A percentile compares a stretch with the other conserved stretches of the same genome.
phyloP scores from a whole-genome alignment of 2,797 vertebrate genomes.

The Masticophis lateralis region DNA sequence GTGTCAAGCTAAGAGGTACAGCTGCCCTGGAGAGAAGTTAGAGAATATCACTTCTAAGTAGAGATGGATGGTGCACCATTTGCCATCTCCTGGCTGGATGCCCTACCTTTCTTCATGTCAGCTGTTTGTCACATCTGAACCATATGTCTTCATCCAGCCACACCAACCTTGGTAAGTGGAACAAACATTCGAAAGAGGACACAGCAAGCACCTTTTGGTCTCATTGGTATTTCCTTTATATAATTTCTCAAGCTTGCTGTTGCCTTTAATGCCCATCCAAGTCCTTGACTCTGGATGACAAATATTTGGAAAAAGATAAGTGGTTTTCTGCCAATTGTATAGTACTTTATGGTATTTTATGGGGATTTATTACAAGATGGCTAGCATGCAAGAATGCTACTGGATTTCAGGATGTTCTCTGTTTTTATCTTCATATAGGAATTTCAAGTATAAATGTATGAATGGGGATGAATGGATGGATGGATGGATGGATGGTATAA shows the following conservation, averaged over 20 bases:
- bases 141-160: constrained; percentile 7
- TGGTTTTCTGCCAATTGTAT: neutral
- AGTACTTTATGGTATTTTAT: neutral
- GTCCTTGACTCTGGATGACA: constrained; percentile 1
- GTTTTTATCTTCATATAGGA: neutral
- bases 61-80: neutral
- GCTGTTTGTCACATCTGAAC: constrained; percentile 17
- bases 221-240: too few relatives aligned
- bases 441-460: neutral
- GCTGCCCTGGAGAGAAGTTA: constrained; percentile 3
- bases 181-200: neutral
- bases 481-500: neutral
- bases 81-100: constrained; percentile 24
- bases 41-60: neutral
- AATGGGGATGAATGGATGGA: neutral
- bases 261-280: neutral
- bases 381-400: neutral
- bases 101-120: constrained; percentile 39
- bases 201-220: neutral
- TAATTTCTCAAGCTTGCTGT: neutral
- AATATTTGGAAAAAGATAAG: neutral
- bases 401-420: neutral
- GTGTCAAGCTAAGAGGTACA: neutral
- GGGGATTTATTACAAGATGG: neutral
- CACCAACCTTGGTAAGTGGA: neutral